Percentiles rank a stretch among this genome's conserved stretches.
These are phyloP conservation scores for Microchrysa polita DNA, from an alignment of 2,888 invertebrate genomes.

Conservation along the genomic window DNA sequence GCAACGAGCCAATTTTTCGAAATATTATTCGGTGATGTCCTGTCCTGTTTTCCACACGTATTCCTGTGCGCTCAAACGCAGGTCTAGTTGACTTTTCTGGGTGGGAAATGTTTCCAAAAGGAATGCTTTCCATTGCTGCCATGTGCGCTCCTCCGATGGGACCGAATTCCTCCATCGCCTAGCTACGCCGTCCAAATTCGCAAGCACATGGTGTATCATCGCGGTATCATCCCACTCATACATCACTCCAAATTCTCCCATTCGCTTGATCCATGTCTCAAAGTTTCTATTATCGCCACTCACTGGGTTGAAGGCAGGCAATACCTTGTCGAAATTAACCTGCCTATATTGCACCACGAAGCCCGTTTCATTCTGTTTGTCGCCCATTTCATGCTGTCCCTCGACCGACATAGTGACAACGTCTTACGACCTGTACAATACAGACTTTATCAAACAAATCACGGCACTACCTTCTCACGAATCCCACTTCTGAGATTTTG, in stretches of 20 bases:
- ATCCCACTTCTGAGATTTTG: constrained; percentile 2
- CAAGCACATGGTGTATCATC: not conserved
- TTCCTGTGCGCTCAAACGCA: not conserved
- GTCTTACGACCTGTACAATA: too few relatives aligned
- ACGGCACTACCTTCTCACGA: not conserved
- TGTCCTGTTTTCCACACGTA: not conserved
- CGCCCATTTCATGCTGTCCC: too few relatives aligned
- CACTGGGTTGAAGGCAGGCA: constrained; percentile 2
- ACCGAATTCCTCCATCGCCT: not conserved
- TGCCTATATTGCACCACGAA: not conserved
- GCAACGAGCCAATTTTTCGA: not conserved
- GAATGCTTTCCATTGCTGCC: constrained; percentile 4
- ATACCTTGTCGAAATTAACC: not conserved
- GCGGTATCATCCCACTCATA: too few relatives aligned
- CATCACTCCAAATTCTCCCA: too few relatives aligned
- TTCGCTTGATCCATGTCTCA: not conserved
- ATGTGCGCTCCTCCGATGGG: not conserved
- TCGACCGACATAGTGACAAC: too few relatives aligned
- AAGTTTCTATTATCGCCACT: constrained; percentile 3
- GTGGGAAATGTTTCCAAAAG: constrained; percentile 3
- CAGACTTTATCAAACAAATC: too few relatives aligned
- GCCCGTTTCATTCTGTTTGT: too few relatives aligned
- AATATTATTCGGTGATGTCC: constrained; percentile 24
- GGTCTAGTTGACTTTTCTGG: not conserved
- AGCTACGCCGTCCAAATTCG: not conserved